Evolutionary conservation across 2,888 invertebrate species (phyloP).

Genomic region (Silvanus unidentatus): DNA sequence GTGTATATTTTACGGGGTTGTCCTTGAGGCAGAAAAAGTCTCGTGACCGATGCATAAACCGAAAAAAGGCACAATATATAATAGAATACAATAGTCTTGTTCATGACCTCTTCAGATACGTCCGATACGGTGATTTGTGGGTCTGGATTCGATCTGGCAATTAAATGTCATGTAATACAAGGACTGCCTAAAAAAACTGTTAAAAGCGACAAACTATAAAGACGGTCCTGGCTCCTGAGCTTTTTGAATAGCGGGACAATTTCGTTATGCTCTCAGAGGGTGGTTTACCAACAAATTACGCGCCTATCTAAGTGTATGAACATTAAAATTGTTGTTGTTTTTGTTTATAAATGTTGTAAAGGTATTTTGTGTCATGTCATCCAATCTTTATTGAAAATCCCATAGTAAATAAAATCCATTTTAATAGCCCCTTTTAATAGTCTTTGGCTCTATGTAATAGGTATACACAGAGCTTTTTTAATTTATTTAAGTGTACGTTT

Average conservation of each 20-base stretch:
- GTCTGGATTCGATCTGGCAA: constrained; percentile 39
- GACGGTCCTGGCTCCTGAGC: too few relatives aligned
- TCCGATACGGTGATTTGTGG: constrained; percentile 37
- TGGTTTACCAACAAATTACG: too few relatives aligned
- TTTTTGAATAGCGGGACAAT: too few relatives aligned
- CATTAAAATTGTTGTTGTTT: too few relatives aligned
- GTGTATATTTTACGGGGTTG: neutral
- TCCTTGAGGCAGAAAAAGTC: neutral
- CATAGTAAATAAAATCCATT: too few relatives aligned
- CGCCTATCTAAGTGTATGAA: too few relatives aligned
- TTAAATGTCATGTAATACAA: constrained; percentile 39
- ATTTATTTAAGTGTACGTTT: constrained; percentile 2
- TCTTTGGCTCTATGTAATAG: neutral
- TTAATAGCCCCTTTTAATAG: neutral
- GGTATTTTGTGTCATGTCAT: too few relatives aligned
- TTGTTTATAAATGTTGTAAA: too few relatives aligned
- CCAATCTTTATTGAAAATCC: too few relatives aligned
- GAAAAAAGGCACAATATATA: constrained; percentile 2
- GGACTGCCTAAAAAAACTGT: constrained; percentile 24
- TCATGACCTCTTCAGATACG: constrained; percentile 22
- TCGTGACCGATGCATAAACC: constrained; percentile 10
- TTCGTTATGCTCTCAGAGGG: too few relatives aligned
- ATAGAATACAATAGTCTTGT: constrained; percentile 23
- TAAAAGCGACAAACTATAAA: too few relatives aligned
- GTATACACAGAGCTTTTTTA: too few relatives aligned